Evolutionary conservation across 2,888 invertebrate genomes (phyloP).

Genomic region (Ligdia adustata): DNA sequence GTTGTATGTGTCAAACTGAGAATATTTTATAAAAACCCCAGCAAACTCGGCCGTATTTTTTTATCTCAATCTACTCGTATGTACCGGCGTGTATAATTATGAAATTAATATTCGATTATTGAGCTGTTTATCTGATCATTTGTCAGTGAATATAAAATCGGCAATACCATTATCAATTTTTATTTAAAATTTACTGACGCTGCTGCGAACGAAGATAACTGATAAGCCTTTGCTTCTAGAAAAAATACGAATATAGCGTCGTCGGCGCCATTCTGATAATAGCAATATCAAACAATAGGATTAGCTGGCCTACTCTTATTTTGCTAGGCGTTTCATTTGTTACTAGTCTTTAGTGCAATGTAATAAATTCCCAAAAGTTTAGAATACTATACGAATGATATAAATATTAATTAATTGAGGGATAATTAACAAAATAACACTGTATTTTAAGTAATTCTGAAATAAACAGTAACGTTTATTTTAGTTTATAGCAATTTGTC

Average conservation of each 20-base stretch:
- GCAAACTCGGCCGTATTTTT: constrained; percentile 3
- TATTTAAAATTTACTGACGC: constrained; percentile 9
- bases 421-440: too few species aligned
- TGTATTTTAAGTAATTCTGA: too few species aligned
- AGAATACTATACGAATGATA: too few species aligned
- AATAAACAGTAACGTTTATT: too few species aligned
- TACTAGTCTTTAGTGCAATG: too few species aligned
- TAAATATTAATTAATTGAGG: too few species aligned
- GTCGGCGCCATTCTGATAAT: constrained; percentile 2
- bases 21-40: too few species aligned
- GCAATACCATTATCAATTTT: constrained; percentile 4
- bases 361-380: too few species aligned
- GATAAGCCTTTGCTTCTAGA: constrained; percentile 8
- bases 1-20: too few species aligned
- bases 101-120: constrained; percentile 23
- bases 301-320: too few species aligned
- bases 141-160: constrained; percentile 14
- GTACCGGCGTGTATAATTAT: constrained; percentile 10
- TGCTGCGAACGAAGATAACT: constrained; percentile 3
- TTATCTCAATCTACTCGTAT: constrained; percentile 3
- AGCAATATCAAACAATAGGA: too few species aligned
- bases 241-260: not conserved
- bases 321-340: constrained; percentile 16
- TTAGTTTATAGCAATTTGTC: too few species aligned
- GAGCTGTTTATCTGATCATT: constrained; percentile 24